phyloP scores from a whole-genome alignment of 2,113 vertebrate genomes.

The Xiphophorus maculatus region DNA sequence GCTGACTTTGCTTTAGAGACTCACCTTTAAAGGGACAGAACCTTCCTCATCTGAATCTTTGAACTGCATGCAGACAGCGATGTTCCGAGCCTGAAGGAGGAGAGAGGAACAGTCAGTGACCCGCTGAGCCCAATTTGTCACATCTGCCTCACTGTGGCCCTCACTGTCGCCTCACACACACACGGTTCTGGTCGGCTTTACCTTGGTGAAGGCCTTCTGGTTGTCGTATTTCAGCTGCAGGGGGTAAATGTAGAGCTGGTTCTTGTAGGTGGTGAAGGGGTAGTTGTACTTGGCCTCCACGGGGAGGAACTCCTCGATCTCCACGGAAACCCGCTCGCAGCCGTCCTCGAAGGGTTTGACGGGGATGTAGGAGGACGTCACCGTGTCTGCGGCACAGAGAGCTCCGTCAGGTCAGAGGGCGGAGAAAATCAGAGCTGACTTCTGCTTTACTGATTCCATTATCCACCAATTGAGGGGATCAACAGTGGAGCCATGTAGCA shows the following conservation, averaged over 20 bases:
- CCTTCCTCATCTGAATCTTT: constrained; percentile 92
- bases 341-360: constrained; percentile 90
- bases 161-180: not conserved
- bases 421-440: not conserved
- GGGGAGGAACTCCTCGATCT: constrained; percentile 94
- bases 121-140: constrained; percentile 5
- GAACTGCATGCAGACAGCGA: constrained; percentile 92
- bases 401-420: not conserved
- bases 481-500: too few species aligned
- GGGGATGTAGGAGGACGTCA: constrained; percentile 91
- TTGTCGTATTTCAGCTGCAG: constrained; percentile 95
- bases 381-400: constrained; percentile 81
- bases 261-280: constrained; percentile 94
- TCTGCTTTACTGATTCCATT: not conserved
- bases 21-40: constrained; percentile 85
- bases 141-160: not conserved
- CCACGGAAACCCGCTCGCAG: constrained; percentile 85
- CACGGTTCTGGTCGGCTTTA: constrained; percentile 39
- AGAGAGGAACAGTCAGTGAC: not conserved
- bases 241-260: constrained; percentile 94
- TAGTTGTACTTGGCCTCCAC: constrained; percentile 92
- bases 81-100: constrained; percentile 88
- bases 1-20: not conserved
- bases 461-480: not conserved
- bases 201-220: constrained; percentile 98